Percentiles rank a stretch among this genome's conserved stretches.
Conservation (phyloP, 2,113 vertebrate species). For the Calyptommatus sinebrachiatus region DNA sequence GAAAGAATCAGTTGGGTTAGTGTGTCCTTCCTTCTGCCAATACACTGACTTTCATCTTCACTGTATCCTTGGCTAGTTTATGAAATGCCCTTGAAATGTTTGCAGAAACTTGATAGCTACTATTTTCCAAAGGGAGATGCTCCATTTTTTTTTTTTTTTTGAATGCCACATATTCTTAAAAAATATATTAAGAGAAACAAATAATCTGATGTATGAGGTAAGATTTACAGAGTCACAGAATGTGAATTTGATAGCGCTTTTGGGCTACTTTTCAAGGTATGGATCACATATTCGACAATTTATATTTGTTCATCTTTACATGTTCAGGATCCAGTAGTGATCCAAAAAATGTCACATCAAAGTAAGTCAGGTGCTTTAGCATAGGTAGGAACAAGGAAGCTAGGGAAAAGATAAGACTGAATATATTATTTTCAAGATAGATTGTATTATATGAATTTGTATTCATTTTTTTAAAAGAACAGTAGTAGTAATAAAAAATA, state of each 20-base stretch:
- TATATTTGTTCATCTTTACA: background rate
- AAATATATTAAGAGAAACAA: too few species aligned
- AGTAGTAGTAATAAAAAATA: too few species aligned
- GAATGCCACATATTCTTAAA: background rate
- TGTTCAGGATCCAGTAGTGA: background rate
- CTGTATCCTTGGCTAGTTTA: background rate
- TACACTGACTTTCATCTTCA: slow-evolving; percentile 15
- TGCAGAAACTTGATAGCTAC: background rate
- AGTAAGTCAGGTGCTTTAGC: too few species aligned
- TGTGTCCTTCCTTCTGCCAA: background rate
- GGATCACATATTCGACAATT: background rate
- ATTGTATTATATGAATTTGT: too few species aligned
- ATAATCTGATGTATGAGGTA: background rate
- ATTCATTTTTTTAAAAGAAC: too few species aligned
- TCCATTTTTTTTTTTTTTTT: slow-evolving; percentile 12
- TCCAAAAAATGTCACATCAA: too few species aligned
- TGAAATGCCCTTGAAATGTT: slow-evolving; percentile 13
- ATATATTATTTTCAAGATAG: too few species aligned
- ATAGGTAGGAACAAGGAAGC: too few species aligned
- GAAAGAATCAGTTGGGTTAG: slow-evolving; percentile 8
- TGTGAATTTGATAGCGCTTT: background rate
- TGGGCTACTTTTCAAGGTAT: background rate
- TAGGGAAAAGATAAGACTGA: too few species aligned
- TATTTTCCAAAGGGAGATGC: slow-evolving; percentile 14
- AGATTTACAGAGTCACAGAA: background rate